phyloP scores from a whole-genome alignment of 2,113 vertebrate genomes.

The Calyptommatus sinebrachiatus region DNA sequence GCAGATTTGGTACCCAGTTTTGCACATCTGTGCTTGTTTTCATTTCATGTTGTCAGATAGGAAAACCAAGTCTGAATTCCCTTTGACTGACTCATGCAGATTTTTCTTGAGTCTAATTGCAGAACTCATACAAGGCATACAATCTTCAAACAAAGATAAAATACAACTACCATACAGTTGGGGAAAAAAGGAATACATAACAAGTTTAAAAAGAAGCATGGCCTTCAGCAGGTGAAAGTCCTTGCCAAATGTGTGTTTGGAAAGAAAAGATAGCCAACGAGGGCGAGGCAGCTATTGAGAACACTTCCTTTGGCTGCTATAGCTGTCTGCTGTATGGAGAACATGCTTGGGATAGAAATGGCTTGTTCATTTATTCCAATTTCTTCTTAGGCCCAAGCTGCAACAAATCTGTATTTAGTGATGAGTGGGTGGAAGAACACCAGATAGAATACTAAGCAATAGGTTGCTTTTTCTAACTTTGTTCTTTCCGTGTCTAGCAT shows the following conservation, averaged over 20 bases:
- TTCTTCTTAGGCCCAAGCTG: too few relatives aligned
- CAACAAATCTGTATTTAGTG: too few relatives aligned
- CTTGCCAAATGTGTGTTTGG: background rate
- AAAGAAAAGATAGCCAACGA: background rate
- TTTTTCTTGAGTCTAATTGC: too few relatives aligned
- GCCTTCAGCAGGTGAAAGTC: background rate
- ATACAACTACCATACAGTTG: background rate
- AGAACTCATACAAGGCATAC: background rate
- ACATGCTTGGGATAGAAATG: too few relatives aligned
- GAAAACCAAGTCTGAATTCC: background rate
- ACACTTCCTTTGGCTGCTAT: background rate
- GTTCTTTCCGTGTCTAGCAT: too few relatives aligned
- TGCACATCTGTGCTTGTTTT: background rate
- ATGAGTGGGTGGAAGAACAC: too few relatives aligned
- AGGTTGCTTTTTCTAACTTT: too few relatives aligned
- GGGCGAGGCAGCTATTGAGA: background rate
- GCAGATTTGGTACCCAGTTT: too few relatives aligned
- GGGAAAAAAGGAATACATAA: background rate
- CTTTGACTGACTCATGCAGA: background rate
- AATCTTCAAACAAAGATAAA: background rate
- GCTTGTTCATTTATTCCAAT: too few relatives aligned
- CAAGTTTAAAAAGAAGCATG: background rate
- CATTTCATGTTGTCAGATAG: background rate
- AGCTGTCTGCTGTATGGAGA: too few relatives aligned
- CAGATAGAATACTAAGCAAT: too few relatives aligned